Base-by-base conservation (phyloP, 92 coral and sea anemone genomes). In the Palythoa grandis region DNA sequence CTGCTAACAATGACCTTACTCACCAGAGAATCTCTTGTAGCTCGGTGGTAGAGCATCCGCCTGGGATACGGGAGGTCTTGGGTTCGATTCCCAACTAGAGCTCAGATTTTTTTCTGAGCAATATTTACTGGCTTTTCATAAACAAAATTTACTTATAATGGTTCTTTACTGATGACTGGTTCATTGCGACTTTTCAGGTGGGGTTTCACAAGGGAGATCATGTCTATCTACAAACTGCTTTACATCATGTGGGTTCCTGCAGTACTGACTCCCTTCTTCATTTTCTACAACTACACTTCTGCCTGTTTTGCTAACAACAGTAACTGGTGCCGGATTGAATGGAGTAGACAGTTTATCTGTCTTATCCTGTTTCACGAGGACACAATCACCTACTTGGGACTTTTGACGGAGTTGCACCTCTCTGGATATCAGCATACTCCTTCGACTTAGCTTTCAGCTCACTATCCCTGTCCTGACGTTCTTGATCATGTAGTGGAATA, bases 321-420 rank as follows among this genome's bases (percentile, higher is more conserved):
- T 57, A 13, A 13, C 0, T 13, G 63, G 63, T 57, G 63, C 63
- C 0, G 63, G 63, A 13, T 2, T 57, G 63, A 57, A 57, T 57
- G 63, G 16, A 0, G 63, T 57, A 57, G 63, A 10, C 15, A 84
- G 68, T 52, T 84, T 84, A 67, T 84, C 54, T 6, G 15, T 24
- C 53, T 56, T 50, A 9, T 84, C 14, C 24, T 43, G 50, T 48
- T 72, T 84, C 17, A 84, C 7, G 7, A 57, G 63, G 63, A 57
- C 87, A 16, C 52, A 20, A 24, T 84, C 87, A 19, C 80, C 80
- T 12, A 75, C n/a, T 57, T 84, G 69, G 69, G 47, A 84, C 54
- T 15, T 56, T 40, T 67, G 77, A 25, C 22, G 52, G 40, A 7
- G 9, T 38, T 29, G 87, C 79, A 5, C 70, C 72, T 20, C 87